Base-by-base conservation (phyloP, 2,888 invertebrate species). In the Lithophane socia region DNA sequence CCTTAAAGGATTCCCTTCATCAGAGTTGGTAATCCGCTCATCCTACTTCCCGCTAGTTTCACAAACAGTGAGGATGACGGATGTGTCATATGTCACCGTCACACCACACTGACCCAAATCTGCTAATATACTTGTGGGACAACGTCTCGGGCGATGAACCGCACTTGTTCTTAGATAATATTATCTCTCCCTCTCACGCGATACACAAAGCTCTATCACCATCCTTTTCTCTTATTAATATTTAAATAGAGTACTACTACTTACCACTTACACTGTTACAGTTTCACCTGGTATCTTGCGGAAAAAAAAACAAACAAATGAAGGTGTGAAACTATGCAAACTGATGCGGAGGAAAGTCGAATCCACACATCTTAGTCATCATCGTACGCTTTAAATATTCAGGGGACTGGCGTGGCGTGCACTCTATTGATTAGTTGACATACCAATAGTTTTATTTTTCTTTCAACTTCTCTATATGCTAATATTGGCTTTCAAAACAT, bases 61-160 rank as follows among this genome's bases (percentile, higher is more conserved):
- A 77, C 82, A 82, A 79, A 83, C 75, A 75, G 76, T 64, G 65
- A 83, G 77, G 67, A 73, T 85, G 79, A 87, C 86, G 87, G 86
- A 86, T 87, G 87, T 84, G 86, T 88, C 87, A 84, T 83, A 85
- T 81, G 86, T 88, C 88, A 85, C 88, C 87, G 84, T 84, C 82
- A 37, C 78, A 47, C 56, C 74, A 86, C 85, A 86, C 82, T 88
- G 88, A 88, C 91, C 90, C 84, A 87, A 82, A 91, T 90, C 87
- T 83, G 83, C 72, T 76, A 73, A 82, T 61, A 84, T 64, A 76
- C 80, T 84, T 82, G 84, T 82, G 75, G 79, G 80, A 63, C 74
- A 56, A 84, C 77, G 47, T 76, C 71, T 72, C 86, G 87, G 84
- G 42, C 90, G 86, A 87, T 89, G 91, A 90, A 90, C 89, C 69